These are phyloP conservation scores for Pteropus alecto DNA, from an alignment of 2,113 vertebrate genomes.

Conservation along the genomic window DNA sequence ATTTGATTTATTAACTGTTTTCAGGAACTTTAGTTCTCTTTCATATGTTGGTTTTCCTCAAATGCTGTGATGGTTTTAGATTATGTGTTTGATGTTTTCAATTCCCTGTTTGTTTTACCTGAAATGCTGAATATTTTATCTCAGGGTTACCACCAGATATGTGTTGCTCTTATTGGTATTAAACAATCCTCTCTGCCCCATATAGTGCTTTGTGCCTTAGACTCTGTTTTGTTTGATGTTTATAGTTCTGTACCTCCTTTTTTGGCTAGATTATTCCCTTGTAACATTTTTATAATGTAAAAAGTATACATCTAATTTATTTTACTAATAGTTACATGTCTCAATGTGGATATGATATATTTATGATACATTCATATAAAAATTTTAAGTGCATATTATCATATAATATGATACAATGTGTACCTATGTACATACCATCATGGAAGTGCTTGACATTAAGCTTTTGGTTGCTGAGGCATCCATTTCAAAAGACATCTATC, in stretches of 20 bases:
- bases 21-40: background rate
- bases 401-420: background rate
- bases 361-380: background rate
- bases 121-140: background rate
- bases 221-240: background rate
- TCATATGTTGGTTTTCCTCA: background rate
- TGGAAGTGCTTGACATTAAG: background rate
- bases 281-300: background rate
- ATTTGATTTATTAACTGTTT: background rate
- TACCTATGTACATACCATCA: background rate
- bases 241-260: background rate
- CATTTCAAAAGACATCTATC: no score
- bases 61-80: background rate
- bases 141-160: background rate
- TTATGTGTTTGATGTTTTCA: background rate
- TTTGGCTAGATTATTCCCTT: background rate
- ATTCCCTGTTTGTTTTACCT: background rate
- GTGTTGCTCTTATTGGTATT: background rate
- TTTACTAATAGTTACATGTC: background rate
- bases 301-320: background rate
- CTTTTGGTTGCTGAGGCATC: background rate
- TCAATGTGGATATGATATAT: background rate
- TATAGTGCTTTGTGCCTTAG: background rate
- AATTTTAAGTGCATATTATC: background rate
- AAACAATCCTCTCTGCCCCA: background rate